phyloP scores from a whole-genome alignment of 2,797 vertebrate genomes.

The Clarias platycephalus region DNA sequence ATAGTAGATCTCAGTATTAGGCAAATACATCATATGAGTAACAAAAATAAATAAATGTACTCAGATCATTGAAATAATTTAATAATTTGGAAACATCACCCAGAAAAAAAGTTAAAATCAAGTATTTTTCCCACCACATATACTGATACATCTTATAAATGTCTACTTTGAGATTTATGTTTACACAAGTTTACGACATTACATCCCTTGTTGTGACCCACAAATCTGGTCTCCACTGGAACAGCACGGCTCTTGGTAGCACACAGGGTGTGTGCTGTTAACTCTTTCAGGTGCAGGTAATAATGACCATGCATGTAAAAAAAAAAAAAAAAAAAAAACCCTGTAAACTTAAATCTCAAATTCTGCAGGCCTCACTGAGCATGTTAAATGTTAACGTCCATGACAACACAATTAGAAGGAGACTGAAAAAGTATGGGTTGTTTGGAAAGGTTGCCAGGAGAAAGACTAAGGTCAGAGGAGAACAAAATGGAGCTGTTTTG shows the following conservation, averaged over 20 bases:
- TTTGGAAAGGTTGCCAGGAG: no score
- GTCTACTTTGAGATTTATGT: neutral
- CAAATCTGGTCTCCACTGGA: neutral
- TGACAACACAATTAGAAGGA: no score
- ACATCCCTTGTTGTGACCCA: slow-evolving; percentile 15
- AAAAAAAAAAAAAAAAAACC: no score
- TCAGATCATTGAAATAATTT: neutral
- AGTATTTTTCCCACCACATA: neutral
- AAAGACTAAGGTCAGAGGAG: no score
- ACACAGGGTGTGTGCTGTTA: slow-evolving; percentile 20
- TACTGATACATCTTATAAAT: neutral
- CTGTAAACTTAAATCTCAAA: no score
- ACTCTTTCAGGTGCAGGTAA: slow-evolving; percentile 56
- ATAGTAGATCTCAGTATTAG: no score
- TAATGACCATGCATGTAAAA: slow-evolving; percentile 45
- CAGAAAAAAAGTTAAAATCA: neutral
- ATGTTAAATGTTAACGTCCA: no score
- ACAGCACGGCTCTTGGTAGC: slow-evolving; percentile 8
- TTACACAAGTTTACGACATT: slow-evolving; percentile 1
- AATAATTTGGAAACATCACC: neutral
- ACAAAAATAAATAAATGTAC: no score
- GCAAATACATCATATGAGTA: no score
- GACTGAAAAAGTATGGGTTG: no score
- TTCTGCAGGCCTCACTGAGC: no score
- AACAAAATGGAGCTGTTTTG: no score